These are phyloP conservation scores for Crambe crambe DNA, from an alignment of 37 sponge, comb jelly and placozoan species.

Conservation along the genomic window DNA sequence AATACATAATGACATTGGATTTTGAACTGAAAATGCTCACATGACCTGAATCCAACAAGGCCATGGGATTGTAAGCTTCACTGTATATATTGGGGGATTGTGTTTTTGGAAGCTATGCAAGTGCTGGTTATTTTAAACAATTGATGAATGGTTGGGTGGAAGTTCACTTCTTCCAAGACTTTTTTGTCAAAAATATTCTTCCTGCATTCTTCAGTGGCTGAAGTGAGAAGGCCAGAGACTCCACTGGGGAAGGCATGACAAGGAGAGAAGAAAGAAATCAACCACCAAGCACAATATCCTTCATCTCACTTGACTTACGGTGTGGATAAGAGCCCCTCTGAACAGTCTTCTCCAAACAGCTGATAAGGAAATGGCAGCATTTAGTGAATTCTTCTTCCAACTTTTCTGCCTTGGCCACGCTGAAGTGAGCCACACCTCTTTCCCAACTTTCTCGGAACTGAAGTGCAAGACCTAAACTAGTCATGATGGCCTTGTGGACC, in stretches of 20 bases:
- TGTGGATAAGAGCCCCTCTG: slow-evolving; percentile 70
- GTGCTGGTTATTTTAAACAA: no score
- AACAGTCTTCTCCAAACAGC: slow-evolving; percentile 38
- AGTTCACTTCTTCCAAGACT: no score
- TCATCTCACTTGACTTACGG: slow-evolving; percentile 35
- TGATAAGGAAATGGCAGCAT: slow-evolving; percentile 65
- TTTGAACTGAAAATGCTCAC: no score
- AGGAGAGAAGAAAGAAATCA: background rate
- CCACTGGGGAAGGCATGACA: slow-evolving; percentile 39
- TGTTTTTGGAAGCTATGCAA: no score
- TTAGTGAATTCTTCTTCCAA: slow-evolving; percentile 59
- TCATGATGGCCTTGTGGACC: slow-evolving; percentile 65
- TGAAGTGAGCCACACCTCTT: slow-evolving; percentile 4
- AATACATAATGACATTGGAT: no score
- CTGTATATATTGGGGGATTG: no score
- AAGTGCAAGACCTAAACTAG: slow-evolving; percentile 29
- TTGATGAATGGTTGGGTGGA: no score
- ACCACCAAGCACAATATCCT: background rate
- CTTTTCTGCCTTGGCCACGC: slow-evolving; percentile 11
- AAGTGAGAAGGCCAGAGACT: slow-evolving; percentile 60
- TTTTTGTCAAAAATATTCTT: slow-evolving; percentile 54
- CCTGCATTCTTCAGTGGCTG: slow-evolving; percentile 30
- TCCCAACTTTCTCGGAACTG: slow-evolving; percentile 54
- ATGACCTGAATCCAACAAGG: no score
- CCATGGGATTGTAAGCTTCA: no score